Conservation (phyloP, 2,797 vertebrate species). For the Catamblyrhynchus diadema region DNA sequence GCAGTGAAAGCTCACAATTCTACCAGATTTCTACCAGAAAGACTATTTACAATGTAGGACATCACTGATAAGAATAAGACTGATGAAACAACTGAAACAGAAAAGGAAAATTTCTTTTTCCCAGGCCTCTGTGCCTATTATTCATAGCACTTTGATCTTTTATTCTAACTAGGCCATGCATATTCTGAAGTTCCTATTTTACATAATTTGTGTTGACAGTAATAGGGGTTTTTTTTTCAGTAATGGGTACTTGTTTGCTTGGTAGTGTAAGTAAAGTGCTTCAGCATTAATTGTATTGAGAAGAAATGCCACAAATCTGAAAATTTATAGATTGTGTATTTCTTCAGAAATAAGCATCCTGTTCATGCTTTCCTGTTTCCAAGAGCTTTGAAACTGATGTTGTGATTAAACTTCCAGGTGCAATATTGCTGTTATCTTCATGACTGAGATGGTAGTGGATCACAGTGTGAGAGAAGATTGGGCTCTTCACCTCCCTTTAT, state of each 20-base stretch:
- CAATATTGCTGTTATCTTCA: slow-evolving; percentile 98
- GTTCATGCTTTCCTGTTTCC: neutral
- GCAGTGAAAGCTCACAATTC: neutral
- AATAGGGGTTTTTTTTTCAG: neutral
- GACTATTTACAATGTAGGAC: neutral
- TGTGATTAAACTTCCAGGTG: slow-evolving; percentile 79
- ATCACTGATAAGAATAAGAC: neutral
- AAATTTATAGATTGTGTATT: neutral
- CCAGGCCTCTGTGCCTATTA: neutral
- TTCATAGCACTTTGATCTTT: neutral
- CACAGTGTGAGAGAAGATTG: slow-evolving; percentile 98
- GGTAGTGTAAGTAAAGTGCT: neutral
- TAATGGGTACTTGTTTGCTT: neutral
- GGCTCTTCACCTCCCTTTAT: slow-evolving; percentile 92
- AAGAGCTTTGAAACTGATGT: neutral
- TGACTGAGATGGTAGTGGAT: slow-evolving; percentile 99
- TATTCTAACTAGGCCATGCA: neutral
- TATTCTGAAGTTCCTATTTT: neutral
- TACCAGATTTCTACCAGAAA: neutral
- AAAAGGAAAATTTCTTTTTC: neutral
- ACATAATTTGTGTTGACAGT: neutral
- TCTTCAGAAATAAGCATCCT: neutral
- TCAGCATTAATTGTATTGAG: neutral
- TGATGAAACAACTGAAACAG: neutral
- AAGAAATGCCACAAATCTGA: neutral